Base-by-base conservation (phyloP, 1,140 invertebrate genomes). In the Wasmannia auropunctata region DNA sequence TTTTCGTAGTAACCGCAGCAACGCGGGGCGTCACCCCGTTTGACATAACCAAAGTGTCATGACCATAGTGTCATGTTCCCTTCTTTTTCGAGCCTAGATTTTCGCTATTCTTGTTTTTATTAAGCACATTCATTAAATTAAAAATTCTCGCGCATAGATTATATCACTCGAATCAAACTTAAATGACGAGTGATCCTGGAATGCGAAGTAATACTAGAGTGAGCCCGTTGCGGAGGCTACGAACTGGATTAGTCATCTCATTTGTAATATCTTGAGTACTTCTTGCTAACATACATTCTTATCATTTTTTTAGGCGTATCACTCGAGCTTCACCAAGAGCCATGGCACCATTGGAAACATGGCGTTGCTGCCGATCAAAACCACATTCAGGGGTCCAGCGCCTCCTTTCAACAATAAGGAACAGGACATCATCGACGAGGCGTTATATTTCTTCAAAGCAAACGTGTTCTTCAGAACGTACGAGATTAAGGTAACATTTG, bases 391-490 rank as follows among this genome's bases (percentile, higher is more conserved):
- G 93, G 99, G 99, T 51, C 99, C 99, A 72, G 98, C 99, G 6
- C 97, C 97, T 56, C 94, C 95, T 86, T 95, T 92, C 87, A 95
- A 95, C 19, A 96, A 96, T 85, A 96, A 96, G 86, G 97, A 98
- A 37, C 96, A 97, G 88, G 99, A 99, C 95, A 98, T 99, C 88
- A 98, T 99, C 88, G 99, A 99, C 96, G 99, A 99, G 96, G 98
- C 99, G 40, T 95, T 99, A 11, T 98, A 98, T 93, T 99, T 97
- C 94, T 99, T 99, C 94, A 99, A 99, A 96, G 99, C 99, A 2
- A 99, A 99, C 96, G 99, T 99, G 8, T 99, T 99, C 95, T 99
- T 99, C 94, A 97, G 99, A 89, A 99, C 98, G 60, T 99, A 99
- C 95, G 99, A 99, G 96, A 99, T 99, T 79, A 99, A 99, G 96